Conservation (phyloP, 2,113 vertebrate genomes). For the Plecturocebus donacophilus region DNA sequence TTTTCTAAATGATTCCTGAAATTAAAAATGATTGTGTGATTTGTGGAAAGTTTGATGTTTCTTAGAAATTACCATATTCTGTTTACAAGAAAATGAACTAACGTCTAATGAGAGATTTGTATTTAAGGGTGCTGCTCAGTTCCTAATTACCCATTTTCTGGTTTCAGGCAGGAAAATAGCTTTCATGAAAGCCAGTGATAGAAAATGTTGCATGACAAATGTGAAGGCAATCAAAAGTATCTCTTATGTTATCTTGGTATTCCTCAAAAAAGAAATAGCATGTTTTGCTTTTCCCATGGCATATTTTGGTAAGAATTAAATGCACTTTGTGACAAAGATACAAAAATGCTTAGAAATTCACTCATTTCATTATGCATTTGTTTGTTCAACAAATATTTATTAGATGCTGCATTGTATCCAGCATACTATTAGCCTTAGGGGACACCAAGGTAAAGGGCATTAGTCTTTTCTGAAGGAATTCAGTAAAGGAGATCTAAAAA, state of each 20-base stretch:
- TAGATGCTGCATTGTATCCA: background rate
- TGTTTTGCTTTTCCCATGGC: background rate
- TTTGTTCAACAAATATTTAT: background rate
- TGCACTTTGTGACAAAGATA: background rate
- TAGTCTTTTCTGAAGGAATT: slow-evolving; percentile 21
- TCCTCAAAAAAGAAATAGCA: background rate
- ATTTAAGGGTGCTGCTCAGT: slow-evolving; percentile 12
- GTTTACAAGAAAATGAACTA: slow-evolving; percentile 53
- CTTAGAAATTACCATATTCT: slow-evolving; percentile 45
- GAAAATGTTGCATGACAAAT: background rate
- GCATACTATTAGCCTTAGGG: background rate
- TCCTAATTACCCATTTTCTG: slow-evolving; percentile 50
- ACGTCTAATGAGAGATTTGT: slow-evolving; percentile 33
- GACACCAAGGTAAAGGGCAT: background rate
- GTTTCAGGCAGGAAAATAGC: background rate
- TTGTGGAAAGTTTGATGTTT: slow-evolving; percentile 26
- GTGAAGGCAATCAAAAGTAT: background rate
- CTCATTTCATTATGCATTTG: background rate
- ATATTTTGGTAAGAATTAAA: slow-evolving; percentile 5
- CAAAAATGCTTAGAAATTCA: background rate
- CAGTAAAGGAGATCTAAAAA: background rate
- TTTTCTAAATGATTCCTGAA: slow-evolving; percentile 23
- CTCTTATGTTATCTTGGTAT: slow-evolving; percentile 33
- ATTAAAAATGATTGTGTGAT: slow-evolving; percentile 45
- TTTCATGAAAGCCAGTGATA: slow-evolving; percentile 50